phyloP scores from a whole-genome alignment of 2,113 vertebrate species.

The Acanthisitta chloris region DNA sequence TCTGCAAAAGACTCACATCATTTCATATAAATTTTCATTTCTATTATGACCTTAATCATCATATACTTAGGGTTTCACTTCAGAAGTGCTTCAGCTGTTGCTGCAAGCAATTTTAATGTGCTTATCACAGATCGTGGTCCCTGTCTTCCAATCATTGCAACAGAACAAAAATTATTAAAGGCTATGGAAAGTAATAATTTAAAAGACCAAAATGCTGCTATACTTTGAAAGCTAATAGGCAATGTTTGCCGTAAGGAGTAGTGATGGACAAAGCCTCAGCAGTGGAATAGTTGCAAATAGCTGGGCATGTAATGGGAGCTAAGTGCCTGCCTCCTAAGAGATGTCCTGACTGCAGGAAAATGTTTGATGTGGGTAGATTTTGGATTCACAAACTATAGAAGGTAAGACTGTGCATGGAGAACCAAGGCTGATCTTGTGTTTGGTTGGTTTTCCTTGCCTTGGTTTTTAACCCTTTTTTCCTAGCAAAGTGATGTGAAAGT shows the following conservation, averaged over 20 bases:
- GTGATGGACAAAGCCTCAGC: not conserved
- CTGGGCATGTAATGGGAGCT: not conserved
- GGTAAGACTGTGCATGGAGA: not conserved
- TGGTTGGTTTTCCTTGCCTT: not conserved
- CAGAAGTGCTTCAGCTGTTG: not conserved
- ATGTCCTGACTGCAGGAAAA: not conserved
- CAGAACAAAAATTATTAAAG: not conserved
- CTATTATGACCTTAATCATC: not conserved
- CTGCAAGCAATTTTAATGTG: not conserved
- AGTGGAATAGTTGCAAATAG: not conserved
- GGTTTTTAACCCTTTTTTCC: not conserved
- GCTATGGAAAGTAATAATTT: not conserved
- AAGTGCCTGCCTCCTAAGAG: not conserved
- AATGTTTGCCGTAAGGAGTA: not conserved
- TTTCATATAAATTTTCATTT: not conserved
- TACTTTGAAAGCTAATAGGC: not conserved
- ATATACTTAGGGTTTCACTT: not conserved
- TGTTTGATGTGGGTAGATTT: not conserved
- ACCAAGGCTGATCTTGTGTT: not conserved
- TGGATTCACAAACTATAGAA: not conserved
- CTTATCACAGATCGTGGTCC: not conserved
- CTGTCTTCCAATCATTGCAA: not conserved
- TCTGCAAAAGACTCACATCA: not conserved
- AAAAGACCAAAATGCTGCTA: not conserved
- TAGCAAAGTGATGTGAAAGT: rapidly evolving